Conservation (phyloP, 2,888 invertebrate genomes). For the Callinectes sapidus region DNA sequence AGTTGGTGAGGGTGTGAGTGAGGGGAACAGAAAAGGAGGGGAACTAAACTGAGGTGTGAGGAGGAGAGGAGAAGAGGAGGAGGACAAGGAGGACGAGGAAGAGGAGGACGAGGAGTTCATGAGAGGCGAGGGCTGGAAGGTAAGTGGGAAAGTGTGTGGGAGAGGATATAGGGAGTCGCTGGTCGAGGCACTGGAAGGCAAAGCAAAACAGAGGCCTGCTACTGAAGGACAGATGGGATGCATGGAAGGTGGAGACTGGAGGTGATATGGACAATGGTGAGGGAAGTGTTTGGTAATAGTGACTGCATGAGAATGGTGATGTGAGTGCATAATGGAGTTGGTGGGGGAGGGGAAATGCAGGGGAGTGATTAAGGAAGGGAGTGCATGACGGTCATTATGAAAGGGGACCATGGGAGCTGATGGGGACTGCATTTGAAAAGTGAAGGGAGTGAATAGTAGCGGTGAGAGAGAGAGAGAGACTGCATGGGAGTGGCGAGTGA, state of each 20-base stretch:
- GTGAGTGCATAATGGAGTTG: neutral
- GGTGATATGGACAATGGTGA: neutral
- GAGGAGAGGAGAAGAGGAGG: neutral
- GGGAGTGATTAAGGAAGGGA: neutral
- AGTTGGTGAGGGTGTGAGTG: slow-evolving; percentile 20
- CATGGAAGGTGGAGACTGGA: neutral
- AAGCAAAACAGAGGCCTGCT: neutral
- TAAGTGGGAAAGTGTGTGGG: slow-evolving; percentile 31
- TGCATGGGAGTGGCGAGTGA: neutral
- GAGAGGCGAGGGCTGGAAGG: slow-evolving; percentile 30
- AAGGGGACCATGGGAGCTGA: neutral
- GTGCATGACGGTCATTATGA: slow-evolving; percentile 3
- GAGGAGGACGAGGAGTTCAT: slow-evolving; percentile 19
- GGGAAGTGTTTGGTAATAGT: neutral
- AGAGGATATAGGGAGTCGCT: neutral
- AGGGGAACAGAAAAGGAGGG: neutral
- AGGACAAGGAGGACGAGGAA: neutral
- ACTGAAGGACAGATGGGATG: neutral
- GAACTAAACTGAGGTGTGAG: slow-evolving; percentile 14
- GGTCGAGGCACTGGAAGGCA: neutral
- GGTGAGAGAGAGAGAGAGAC: neutral
- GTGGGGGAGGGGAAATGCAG: neutral
- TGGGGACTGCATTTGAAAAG: neutral
- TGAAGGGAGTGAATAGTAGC: neutral
- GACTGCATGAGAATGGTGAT: neutral